These are phyloP conservation scores for Halictus quadricinctus DNA, from an alignment of 2,888 invertebrate genomes.

Conservation along the genomic window DNA sequence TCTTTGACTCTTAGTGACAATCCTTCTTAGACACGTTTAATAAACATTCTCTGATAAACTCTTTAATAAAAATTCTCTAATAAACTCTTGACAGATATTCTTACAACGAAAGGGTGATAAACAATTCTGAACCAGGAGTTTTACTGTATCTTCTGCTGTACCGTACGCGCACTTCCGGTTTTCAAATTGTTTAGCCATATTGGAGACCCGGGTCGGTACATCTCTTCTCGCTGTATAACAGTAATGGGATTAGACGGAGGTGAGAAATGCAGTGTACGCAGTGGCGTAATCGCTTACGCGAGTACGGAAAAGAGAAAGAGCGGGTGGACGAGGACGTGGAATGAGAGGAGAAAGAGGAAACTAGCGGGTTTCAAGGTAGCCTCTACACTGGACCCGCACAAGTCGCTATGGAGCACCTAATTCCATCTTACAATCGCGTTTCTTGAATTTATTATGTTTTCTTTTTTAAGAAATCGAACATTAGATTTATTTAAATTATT, in stretches of 20 bases:
- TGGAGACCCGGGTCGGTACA: neutral
- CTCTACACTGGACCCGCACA: slow-evolving; percentile 1
- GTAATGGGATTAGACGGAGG: slow-evolving; percentile 21
- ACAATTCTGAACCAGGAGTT: neutral
- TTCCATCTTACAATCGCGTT: neutral
- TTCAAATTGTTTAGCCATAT: neutral
- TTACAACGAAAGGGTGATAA: neutral
- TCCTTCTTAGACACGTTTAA: too few relatives aligned
- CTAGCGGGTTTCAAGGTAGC: slow-evolving; percentile 2
- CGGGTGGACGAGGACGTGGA: slow-evolving; percentile 1
- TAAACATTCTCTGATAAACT: too few relatives aligned
- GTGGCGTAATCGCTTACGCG: slow-evolving; percentile 30
- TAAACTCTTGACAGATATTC: too few relatives aligned
- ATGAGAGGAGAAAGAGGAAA: slow-evolving; percentile 10
- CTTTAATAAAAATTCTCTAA: neutral
- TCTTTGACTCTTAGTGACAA: too few relatives aligned
- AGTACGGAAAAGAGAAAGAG: slow-evolving; percentile 7
- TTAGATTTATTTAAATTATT: neutral
- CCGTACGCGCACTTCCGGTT: neutral
- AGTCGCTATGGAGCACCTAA: neutral
- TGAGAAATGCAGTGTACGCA: slow-evolving; percentile 15
- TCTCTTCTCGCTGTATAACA: neutral
- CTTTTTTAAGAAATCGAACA: neutral
- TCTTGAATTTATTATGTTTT: neutral
- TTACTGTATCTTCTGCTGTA: neutral